These are phyloP conservation scores for Seriola rivoliana DNA, from an alignment of 2,113 vertebrate genomes.

Conservation along the genomic window DNA sequence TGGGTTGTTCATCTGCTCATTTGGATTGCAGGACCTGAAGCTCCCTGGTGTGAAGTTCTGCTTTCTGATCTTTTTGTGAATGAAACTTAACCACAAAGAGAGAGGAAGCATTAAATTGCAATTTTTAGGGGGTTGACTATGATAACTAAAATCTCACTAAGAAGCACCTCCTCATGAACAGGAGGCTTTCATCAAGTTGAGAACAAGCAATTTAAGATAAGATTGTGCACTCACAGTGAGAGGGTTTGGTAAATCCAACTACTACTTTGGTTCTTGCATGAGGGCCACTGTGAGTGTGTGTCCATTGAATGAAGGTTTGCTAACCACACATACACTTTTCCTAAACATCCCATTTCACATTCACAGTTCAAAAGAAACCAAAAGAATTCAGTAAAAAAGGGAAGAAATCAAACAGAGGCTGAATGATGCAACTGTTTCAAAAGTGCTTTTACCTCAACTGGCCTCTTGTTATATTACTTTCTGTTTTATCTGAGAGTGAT, in stretches of 20 bases:
- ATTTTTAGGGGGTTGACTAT: no score
- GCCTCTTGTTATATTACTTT: conserved; percentile 29
- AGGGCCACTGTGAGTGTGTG: background rate
- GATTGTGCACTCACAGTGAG: no score
- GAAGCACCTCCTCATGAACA: background rate
- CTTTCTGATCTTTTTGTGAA: background rate
- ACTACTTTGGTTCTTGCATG: background rate
- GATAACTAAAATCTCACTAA: no score
- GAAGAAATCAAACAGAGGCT: conserved; percentile 34
- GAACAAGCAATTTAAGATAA: no score
- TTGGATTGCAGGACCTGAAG: background rate
- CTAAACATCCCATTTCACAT: conserved; percentile 17
- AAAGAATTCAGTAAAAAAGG: background rate
- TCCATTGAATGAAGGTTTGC: conserved; percentile 6
- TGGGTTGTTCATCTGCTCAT: no score
- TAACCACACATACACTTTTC: conserved; percentile 14
- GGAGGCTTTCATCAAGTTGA: no score
- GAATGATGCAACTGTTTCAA: conserved; percentile 59
- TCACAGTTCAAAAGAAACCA: conserved; percentile 29
- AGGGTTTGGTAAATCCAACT: no score
- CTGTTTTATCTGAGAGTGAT: conserved; percentile 28
- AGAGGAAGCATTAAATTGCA: no score
- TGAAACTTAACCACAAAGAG: no score
- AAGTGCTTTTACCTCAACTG: conserved; percentile 16
- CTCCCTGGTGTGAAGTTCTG: background rate